Conservation (phyloP, 2,797 vertebrate genomes). For the Salmo trutta region DNA sequence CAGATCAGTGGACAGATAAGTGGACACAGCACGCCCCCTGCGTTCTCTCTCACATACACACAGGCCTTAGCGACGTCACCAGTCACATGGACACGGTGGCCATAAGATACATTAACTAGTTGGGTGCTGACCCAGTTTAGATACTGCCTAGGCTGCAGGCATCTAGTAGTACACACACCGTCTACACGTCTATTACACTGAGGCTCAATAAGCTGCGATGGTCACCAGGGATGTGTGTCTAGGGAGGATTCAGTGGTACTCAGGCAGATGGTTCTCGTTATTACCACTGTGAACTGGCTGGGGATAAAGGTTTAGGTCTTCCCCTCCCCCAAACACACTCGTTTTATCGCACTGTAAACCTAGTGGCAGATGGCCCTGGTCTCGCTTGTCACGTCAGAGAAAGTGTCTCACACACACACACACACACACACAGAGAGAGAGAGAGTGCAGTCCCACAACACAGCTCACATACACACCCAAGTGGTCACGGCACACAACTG, state of each 20-base stretch:
- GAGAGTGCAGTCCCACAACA: slow-evolving; percentile 5
- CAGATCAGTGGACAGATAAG: background rate
- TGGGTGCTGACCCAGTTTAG: slow-evolving; percentile 64
- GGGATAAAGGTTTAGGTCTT: slow-evolving; percentile 73
- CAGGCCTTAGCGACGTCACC: too few relatives aligned
- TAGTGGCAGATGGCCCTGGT: slow-evolving; percentile 73
- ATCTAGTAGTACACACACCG: slow-evolving; percentile 4
- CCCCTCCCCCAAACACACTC: slow-evolving; percentile 25
- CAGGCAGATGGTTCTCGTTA: slow-evolving; percentile 75
- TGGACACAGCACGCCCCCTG: slow-evolving; percentile 3
- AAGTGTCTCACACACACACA: slow-evolving; percentile 51
- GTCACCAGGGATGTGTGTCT: too few relatives aligned
- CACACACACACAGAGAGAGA: too few relatives aligned
- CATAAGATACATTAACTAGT: slow-evolving; percentile 63
- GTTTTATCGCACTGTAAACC: slow-evolving; percentile 70
- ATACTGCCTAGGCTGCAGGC: slow-evolving; percentile 15
- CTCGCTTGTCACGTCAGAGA: slow-evolving; percentile 64
- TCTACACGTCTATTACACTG: slow-evolving; percentile 29
- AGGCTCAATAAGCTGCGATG: too few relatives aligned
- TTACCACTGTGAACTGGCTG: slow-evolving; percentile 54
- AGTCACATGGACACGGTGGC: slow-evolving; percentile 35
- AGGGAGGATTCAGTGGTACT: slow-evolving; percentile 40
- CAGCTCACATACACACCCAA: slow-evolving; percentile 67
- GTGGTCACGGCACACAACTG: slow-evolving; percentile 60
- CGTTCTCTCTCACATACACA: background rate